Conservation (phyloP, 2,797 vertebrate species). For the Myotis pilosus region DNA sequence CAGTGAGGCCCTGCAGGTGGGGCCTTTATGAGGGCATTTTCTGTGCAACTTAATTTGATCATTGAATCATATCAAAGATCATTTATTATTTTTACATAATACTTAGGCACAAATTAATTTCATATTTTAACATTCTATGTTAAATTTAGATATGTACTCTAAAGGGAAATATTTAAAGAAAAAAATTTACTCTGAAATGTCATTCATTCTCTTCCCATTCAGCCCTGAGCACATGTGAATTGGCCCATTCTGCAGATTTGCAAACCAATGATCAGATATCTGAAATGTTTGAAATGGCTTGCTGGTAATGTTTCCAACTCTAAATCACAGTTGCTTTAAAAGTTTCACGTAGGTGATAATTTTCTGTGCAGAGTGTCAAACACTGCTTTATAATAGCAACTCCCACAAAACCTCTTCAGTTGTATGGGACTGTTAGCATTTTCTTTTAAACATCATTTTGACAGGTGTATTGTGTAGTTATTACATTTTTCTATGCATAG, state of each 20-base stretch:
- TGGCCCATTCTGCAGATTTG: not conserved
- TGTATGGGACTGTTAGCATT: conserved; percentile 64
- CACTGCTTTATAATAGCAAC: conserved; percentile 71
- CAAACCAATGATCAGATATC: not conserved
- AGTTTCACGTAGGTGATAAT: conserved; percentile 68
- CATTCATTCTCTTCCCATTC: not conserved
- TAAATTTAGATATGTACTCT: not conserved
- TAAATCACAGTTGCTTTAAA: conserved; percentile 48
- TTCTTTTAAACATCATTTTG: conserved; percentile 75
- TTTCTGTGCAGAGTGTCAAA: conserved; percentile 61
- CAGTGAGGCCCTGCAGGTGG: not conserved
- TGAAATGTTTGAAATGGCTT: not conserved
- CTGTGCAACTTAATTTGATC: not conserved
- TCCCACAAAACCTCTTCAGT: conserved; percentile 70
- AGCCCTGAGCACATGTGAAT: not conserved
- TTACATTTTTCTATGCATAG: conserved; percentile 71
- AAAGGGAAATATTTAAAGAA: not conserved
- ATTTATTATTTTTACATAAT: not conserved
- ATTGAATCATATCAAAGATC: not conserved
- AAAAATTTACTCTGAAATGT: not conserved
- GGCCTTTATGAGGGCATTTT: not conserved
- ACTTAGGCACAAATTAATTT: not conserved
- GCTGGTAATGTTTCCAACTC: not conserved
- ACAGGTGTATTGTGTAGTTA: conserved; percentile 73
- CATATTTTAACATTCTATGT: not conserved